phyloP scores from a whole-genome alignment of 2,113 vertebrate genomes.

The Cinclus cinclus region DNA sequence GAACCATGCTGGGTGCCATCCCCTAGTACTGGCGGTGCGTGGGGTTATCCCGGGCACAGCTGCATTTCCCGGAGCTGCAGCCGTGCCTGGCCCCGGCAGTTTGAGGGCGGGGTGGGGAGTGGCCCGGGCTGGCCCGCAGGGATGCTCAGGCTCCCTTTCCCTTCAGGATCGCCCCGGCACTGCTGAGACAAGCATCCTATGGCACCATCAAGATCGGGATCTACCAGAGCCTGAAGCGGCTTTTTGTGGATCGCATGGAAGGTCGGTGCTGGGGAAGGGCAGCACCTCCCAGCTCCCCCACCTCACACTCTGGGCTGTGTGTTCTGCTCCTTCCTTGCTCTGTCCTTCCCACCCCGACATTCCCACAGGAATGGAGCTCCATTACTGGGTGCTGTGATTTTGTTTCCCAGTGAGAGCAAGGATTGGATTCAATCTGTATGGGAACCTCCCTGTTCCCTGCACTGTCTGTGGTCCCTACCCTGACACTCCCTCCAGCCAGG shows the following conservation, averaged over 20 bases:
- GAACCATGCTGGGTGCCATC: background rate
- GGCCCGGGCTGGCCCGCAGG: background rate
- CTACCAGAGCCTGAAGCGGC: constrained; percentile 92
- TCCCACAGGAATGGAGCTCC: background rate
- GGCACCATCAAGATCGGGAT: constrained; percentile 98
- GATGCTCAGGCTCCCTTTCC: background rate
- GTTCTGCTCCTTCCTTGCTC: background rate
- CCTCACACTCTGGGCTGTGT: background rate
- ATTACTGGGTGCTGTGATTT: fast-evolving
- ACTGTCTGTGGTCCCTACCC: background rate
- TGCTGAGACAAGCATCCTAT: constrained; percentile 92
- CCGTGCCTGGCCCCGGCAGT: fast-evolving
- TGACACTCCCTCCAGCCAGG: background rate
- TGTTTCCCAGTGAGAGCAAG: background rate
- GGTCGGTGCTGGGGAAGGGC: constrained; percentile 68
- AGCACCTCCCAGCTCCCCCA: background rate
- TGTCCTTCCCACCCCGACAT: background rate
- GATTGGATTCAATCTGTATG: fast-evolving
- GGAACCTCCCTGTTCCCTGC: background rate
- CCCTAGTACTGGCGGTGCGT: background rate
- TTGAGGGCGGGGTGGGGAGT: fast-evolving
- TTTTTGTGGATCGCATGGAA: constrained; percentile 91
- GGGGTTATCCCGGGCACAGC: background rate
- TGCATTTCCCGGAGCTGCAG: background rate
- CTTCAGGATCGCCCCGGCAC: constrained; percentile 88